These are phyloP conservation scores for Liodrosophila aerea DNA, from an alignment of 2,888 invertebrate genomes.

Conservation along the genomic window DNA sequence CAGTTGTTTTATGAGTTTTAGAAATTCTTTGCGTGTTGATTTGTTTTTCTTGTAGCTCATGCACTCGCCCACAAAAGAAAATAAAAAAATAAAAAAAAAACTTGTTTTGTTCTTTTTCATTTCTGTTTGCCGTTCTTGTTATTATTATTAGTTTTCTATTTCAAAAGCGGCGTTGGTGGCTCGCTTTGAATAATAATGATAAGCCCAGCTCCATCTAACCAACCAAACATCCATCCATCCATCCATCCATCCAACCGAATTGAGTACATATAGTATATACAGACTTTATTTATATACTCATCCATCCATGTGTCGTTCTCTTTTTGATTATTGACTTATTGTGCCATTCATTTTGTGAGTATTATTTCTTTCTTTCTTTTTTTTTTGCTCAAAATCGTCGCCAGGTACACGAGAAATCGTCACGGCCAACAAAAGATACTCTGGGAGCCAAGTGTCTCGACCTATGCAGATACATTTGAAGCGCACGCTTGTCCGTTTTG, in stretches of 20 bases:
- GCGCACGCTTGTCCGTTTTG: slow-evolving; percentile 76
- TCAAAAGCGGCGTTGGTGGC: slow-evolving; percentile 67
- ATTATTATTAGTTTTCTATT: slow-evolving; percentile 72
- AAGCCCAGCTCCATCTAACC: slow-evolving; percentile 51
- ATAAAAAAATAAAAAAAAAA: slow-evolving; percentile 16
- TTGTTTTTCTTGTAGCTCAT: slow-evolving; percentile 34
- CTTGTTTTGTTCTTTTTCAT: slow-evolving; percentile 61
- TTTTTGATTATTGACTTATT: slow-evolving; percentile 74
- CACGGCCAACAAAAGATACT: slow-evolving; percentile 65
- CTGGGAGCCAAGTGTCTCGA: slow-evolving; percentile 41
- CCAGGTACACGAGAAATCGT: slow-evolving; percentile 70
- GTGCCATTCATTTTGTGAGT: slow-evolving; percentile 48
- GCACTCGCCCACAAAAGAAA: slow-evolving; percentile 30
- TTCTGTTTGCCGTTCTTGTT: slow-evolving; percentile 73
- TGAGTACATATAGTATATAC: slow-evolving; percentile 4
- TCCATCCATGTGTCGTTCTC: slow-evolving; percentile 39
- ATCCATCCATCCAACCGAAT: slow-evolving; percentile 22
- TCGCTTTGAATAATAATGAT: slow-evolving; percentile 78
- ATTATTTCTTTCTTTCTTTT: slow-evolving; percentile 15
- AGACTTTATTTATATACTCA: not conserved
- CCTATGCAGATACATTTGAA: slow-evolving; percentile 74
- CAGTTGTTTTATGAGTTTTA: slow-evolving; percentile 70
- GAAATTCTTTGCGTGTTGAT: slow-evolving; percentile 57
- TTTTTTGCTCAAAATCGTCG: slow-evolving; percentile 53
- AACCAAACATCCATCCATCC: slow-evolving; percentile 23